Evolutionary conservation across 1,140 invertebrate species (phyloP), one percentile per base, ranked within the genome.

Genomic region (Drosophila nannoptera): DNA sequence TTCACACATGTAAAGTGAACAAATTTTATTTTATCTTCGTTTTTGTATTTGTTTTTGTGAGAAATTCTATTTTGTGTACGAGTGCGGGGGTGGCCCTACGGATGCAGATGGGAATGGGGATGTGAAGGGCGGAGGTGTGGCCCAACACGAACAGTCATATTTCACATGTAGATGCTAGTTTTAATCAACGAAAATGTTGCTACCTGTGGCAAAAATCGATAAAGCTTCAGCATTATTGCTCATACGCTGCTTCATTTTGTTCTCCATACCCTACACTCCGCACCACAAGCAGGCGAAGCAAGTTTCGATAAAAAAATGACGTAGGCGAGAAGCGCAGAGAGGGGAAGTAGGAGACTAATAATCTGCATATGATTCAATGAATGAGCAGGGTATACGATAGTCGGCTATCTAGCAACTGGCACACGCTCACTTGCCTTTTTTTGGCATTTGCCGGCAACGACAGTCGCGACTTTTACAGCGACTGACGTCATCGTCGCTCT

Each of bases 401-500:
- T 35, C 43, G 16, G 4, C 6, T 7, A 45, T 9, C 4, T 8
- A 7, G 2, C 4, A 22, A 11, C 0, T 9, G 12, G 7, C 16
- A 16, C 16, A 45, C 43, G 7, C 40, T 52, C 32, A 31, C 59
- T 55, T 59, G 31, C 29, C 14, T 64, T 43, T 48, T 70, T 82
- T 78, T 50, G 72, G 50, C 61, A 73, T 73, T 81, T 76, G 69
- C 80, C 80, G 80, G 80, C 70, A 48, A 70, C 35, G 45, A 16
- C 7, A 48, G 12, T 36, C 40, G 36, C 46, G 38, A 49, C 71
- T 69, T 75, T 78, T 69, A 68, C 72, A 75, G 62, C 43, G 40
- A 33, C 58, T 66, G 73, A 75, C 83, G 80, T 86, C 80, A 86
- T 73, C 55, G 72, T 58, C 76, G 50, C 65, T 77, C 70, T 43